phyloP scores from a whole-genome alignment of 2,797 vertebrate species.

The Myotis myotis region DNA sequence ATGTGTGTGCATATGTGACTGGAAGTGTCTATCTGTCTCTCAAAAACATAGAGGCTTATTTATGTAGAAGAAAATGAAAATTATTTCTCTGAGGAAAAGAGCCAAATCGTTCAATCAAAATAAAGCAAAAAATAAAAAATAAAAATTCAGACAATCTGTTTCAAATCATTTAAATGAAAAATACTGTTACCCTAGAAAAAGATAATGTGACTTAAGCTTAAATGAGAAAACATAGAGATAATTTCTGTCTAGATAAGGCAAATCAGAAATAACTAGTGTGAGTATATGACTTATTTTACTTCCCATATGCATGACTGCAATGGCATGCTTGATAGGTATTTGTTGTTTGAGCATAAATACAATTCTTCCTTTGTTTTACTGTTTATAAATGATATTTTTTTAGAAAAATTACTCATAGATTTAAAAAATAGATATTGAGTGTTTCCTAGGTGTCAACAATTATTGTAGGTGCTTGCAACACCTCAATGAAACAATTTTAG shows the following conservation, averaged over 20 bases:
- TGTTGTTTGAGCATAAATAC: background rate
- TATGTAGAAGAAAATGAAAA: background rate
- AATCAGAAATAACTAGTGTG: background rate
- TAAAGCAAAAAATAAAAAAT: background rate
- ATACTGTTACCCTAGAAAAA: background rate
- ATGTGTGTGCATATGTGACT: background rate
- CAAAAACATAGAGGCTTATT: background rate
- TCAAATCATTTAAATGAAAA: slow-evolving; percentile 6
- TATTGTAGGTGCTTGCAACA: background rate
- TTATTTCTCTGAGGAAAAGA: background rate
- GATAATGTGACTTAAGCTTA: background rate
- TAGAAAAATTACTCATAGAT: background rate
- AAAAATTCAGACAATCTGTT: background rate
- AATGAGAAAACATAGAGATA: background rate
- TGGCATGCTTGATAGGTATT: background rate
- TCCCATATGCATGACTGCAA: background rate
- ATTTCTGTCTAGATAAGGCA: background rate
- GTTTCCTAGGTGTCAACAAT: background rate
- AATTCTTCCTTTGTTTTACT: background rate
- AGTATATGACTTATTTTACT: background rate
- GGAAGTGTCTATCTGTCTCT: background rate
- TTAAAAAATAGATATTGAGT: background rate
- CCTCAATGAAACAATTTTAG: background rate
- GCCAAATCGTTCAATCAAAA: background rate
- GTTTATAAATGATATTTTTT: background rate